phyloP scores from a whole-genome alignment of 2,797 vertebrate species.

The Chlorospingus semifuscus region DNA sequence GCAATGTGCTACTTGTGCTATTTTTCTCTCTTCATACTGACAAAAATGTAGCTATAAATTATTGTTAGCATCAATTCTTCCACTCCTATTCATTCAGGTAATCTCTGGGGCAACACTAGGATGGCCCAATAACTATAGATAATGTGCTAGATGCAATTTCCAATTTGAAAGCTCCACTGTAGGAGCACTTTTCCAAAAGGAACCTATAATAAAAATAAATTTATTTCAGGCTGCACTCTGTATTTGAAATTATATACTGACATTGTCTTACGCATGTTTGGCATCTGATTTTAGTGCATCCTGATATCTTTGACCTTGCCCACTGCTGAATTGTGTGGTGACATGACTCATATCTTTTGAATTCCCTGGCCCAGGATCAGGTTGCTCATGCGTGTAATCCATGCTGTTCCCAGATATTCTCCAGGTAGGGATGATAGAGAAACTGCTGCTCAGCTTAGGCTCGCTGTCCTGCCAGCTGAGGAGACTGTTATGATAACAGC shows the following conservation, averaged over 20 bases:
- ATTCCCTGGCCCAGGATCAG: neutral
- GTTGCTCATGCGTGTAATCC: neutral
- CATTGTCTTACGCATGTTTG: neutral
- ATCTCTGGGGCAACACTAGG: neutral
- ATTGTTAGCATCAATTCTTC: neutral
- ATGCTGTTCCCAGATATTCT: neutral
- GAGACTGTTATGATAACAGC: neutral
- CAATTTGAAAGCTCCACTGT: neutral
- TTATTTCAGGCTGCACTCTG: neutral
- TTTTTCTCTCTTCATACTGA: neutral
- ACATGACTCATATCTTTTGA: neutral
- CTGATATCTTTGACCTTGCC: neutral
- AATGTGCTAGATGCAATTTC: neutral
- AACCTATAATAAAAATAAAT: neutral
- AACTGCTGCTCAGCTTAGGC: neutral
- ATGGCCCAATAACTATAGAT: neutral
- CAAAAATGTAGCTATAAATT: neutral
- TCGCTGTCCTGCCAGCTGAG: rapidly evolving
- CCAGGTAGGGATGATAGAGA: rapidly evolving
- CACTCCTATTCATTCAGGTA: neutral
- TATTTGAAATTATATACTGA: neutral
- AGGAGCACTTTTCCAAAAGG: neutral
- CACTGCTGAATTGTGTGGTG: neutral
- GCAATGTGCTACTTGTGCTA: neutral
- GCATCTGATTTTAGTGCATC: neutral